Percentiles rank a stretch among this genome's conserved stretches.
Evolutionary conservation across 2,113 vertebrate genomes (phyloP).

Genomic region (Lepisosteus oculatus): DNA sequence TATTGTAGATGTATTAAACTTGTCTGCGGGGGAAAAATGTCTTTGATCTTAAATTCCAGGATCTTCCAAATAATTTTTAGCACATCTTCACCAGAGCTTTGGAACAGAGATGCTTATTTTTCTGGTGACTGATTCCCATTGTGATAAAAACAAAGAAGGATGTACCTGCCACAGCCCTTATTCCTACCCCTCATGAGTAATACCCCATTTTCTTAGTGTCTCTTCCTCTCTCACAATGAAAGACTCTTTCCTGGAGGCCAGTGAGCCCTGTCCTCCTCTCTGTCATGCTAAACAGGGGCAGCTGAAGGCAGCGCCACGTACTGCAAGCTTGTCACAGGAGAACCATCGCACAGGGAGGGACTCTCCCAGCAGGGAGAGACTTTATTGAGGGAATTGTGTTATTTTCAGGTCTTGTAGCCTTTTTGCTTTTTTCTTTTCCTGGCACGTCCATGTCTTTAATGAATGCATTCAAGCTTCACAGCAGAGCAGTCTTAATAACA

Average conservation of each 20-base stretch:
- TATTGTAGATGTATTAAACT: too few species aligned
- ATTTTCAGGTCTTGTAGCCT: neutral
- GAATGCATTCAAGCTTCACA: neutral
- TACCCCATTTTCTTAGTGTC: neutral
- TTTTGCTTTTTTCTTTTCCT: neutral
- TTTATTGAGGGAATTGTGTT: neutral
- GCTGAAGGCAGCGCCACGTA: neutral
- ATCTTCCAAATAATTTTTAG: too few species aligned
- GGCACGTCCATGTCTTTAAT: neutral
- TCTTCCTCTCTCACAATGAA: neutral
- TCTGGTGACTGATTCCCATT: too few species aligned
- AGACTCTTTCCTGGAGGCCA: neutral
- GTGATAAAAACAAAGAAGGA: too few species aligned
- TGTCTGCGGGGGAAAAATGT: too few species aligned
- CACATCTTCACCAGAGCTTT: too few species aligned
- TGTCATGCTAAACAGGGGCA: neutral
- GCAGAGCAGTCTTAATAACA: neutral
- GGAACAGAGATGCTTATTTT: too few species aligned
- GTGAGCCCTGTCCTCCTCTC: neutral
- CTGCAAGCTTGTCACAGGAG: neutral
- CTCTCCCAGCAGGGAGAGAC: neutral
- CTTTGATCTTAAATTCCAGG: too few species aligned
- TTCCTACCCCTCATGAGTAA: too few species aligned
- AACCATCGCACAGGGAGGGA: neutral
- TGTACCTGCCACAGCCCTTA: too few species aligned